These are phyloP conservation scores for Oreohelix idahoensis DNA, from an alignment of 1,140 invertebrate genomes.

Conservation along the genomic window DNA sequence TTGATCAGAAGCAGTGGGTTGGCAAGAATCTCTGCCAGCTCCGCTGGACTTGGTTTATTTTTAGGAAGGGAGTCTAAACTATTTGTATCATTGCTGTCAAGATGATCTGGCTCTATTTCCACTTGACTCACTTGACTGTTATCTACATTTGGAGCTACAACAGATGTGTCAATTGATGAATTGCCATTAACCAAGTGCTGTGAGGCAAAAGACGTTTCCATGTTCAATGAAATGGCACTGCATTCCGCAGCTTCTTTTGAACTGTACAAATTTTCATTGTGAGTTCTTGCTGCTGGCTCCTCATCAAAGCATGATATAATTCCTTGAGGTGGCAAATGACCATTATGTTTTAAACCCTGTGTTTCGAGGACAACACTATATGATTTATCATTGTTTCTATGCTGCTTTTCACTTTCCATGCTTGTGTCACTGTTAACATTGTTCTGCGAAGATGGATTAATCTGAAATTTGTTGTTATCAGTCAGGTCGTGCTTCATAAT, in stretches of 20 bases:
- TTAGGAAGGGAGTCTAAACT: not conserved
- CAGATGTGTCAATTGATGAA: not conserved
- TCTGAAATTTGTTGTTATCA: not conserved
- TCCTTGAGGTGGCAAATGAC: not conserved
- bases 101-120: not conserved
- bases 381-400: not conserved
- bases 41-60: not conserved
- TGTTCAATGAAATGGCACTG: not conserved
- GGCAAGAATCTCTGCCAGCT: conserved; percentile 20
- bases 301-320: not conserved
- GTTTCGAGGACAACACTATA: not conserved
- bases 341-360: not conserved
- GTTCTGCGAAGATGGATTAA: not conserved
- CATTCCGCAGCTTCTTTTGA: not conserved
- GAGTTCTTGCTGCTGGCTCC: not conserved
- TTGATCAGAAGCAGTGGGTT: conserved; percentile 30
- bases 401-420: not conserved
- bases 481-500: not conserved
- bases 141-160: not conserved
- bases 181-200: not conserved
- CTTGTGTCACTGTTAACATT: not conserved
- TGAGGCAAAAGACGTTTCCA: not conserved
- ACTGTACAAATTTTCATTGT: not conserved
- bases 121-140: not conserved
- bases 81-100: not conserved